phyloP scores from a whole-genome alignment of 2,888 invertebrate species.

The Julus scanicus region DNA sequence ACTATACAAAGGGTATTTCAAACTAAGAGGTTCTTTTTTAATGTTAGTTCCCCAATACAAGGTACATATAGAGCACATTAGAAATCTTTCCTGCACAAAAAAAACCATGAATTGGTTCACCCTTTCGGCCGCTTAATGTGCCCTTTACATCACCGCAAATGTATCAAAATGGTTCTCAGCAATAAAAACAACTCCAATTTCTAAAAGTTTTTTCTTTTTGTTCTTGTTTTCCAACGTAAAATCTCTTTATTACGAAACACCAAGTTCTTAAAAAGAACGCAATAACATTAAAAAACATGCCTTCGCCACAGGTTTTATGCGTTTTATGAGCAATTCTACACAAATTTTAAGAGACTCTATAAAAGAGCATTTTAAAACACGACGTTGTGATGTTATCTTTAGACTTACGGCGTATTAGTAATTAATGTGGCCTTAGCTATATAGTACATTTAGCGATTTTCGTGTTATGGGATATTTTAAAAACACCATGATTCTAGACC shows the following conservation, averaged over 20 bases:
- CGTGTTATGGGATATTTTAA: too few species aligned
- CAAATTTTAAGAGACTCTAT: not conserved
- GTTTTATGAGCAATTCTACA: conserved; percentile 5
- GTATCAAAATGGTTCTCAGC: not conserved
- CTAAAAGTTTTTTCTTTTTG: not conserved
- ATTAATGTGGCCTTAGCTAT: too few species aligned
- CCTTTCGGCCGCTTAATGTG: not conserved
- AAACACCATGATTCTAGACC: too few species aligned
- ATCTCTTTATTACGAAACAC: not conserved
- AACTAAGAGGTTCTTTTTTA: too few species aligned
- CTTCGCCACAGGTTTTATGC: conserved; percentile 2
- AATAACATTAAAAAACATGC: not conserved
- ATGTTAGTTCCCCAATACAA: too few species aligned
- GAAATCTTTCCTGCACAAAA: not conserved
- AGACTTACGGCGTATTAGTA: too few species aligned
- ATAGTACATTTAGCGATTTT: too few species aligned
- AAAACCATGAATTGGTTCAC: too few species aligned
- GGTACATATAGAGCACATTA: too few species aligned
- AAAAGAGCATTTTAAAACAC: not conserved
- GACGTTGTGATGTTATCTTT: too few species aligned
- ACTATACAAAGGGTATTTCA: too few species aligned
- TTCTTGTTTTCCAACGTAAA: not conserved
- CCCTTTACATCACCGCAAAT: not conserved
- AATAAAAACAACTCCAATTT: not conserved
- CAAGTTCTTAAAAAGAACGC: not conserved